Conservation (phyloP, 2,888 invertebrate genomes). For the Ornithoptera alexandrae region DNA sequence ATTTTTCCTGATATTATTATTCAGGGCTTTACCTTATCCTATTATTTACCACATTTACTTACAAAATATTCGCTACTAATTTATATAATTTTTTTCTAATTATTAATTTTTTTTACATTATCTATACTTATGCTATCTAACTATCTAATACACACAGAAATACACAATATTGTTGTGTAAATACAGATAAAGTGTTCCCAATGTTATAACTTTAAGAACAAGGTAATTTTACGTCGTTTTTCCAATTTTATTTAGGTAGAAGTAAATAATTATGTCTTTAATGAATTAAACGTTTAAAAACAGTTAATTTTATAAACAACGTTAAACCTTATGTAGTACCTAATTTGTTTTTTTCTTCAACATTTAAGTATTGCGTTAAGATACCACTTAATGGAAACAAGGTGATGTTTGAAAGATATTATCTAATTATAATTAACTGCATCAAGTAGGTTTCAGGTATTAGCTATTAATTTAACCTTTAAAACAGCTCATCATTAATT, state of each 20-base stretch:
- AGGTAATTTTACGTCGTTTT: not conserved
- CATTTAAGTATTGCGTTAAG: too few species aligned
- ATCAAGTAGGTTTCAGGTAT: not conserved
- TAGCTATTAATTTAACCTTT: constrained; percentile 11
- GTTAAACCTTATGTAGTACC: too few species aligned
- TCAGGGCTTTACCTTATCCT: too few species aligned
- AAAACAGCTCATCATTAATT: constrained; percentile 16
- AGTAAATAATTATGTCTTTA: not conserved
- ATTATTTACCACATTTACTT: too few species aligned
- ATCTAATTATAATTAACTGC: not conserved
- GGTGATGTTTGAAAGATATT: not conserved
- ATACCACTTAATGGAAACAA: not conserved
- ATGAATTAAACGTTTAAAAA: not conserved
- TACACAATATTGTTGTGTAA: too few species aligned
- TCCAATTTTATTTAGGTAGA: not conserved
- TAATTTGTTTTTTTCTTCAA: too few species aligned
- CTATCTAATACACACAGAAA: too few species aligned
- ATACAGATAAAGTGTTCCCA: not conserved
- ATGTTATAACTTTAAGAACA: not conserved
- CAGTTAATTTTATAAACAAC: not conserved
- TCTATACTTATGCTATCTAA: too few species aligned
- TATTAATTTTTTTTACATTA: too few species aligned
- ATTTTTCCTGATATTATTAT: too few species aligned
- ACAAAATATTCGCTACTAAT: too few species aligned
- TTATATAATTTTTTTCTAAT: too few species aligned